Percentiles rank a stretch among this genome's conserved stretches.
phyloP scores from a whole-genome alignment of 2,113 vertebrate genomes.

The Catharus bicknelli region DNA sequence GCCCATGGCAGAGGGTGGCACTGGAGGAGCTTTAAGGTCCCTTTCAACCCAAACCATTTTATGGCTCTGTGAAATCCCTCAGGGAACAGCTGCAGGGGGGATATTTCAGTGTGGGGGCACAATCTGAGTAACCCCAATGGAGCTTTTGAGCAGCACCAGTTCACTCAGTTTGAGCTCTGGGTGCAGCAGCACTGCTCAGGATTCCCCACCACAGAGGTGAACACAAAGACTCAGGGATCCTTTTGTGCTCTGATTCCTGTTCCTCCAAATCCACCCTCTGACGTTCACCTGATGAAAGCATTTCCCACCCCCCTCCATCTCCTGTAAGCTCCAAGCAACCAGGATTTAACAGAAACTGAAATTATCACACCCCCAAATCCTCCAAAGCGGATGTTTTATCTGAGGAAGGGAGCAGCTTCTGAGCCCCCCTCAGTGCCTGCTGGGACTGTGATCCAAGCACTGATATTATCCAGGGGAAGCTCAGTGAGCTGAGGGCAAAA shows the following conservation, averaged over 20 bases:
- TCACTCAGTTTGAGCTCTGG: neutral
- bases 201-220: neutral
- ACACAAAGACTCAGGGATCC: neutral
- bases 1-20: too few species aligned
- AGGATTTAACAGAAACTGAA: neutral
- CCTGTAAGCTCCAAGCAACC: neutral
- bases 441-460: neutral
- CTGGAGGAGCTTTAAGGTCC: fast-evolving
- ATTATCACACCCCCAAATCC: neutral
- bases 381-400: neutral
- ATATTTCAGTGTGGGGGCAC: neutral
- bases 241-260: neutral
- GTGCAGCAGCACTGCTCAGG: neutral
- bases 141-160: neutral
- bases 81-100: neutral
- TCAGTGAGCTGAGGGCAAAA: neutral
- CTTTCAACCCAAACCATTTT: neutral
- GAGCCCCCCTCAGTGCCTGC: neutral
- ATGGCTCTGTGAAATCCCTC: neutral
- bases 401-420: neutral
- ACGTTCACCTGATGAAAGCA: fast-evolving
- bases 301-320: neutral
- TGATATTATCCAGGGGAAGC: neutral
- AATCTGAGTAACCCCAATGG: neutral
- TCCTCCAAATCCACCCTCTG: neutral